Evolutionary conservation across 92 coral and sea anemone species (phyloP), one percentile per base, ranked within the genome.

Genomic region (Umimayanthus chanpuru): DNA sequence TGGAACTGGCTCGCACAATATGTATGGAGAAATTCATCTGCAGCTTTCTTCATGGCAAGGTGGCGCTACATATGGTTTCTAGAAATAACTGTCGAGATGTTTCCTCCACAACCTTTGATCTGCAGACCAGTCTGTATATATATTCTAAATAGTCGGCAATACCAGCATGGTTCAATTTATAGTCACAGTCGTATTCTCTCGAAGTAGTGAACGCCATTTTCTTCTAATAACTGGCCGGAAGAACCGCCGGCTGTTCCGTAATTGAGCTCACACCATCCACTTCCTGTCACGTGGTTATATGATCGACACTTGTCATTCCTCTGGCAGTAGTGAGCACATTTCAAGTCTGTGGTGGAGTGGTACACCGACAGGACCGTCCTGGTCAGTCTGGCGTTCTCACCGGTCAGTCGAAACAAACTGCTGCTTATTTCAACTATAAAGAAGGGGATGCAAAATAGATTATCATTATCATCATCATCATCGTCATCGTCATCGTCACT

Each of bases 301-400:
- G 95, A 91, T 39, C 89, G 89, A 56, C 95, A 93, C 65, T 8
- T 86, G 72, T 61, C 73, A 55, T 89, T 86, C 74, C 74, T 85
- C 50, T 88, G 81, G 79, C 95, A 93, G 80, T 82, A 89, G 36
- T 88, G 79, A 6, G 95, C 91, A 73, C 95, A 93, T 23, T 50
- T 82, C 71, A 79, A 38, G 74, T 86, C 66, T 71, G 90, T 75
- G 88, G 50, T 79, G 18, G 86, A 49, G 2, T 39, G 39, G 49
- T 38, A 77, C 11, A 87, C 70, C 10, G 77, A 61, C 58, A 93
- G 82, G 23, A 74, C 81, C 23, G 73, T 88, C 32, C 85, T 78
- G 1, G 49, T 49, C 49, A 92, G 90, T n/a, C 81, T 41, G 44
- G 81, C 74, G 58, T 88, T 68, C 32, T 55, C 74, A 4, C 36